Percentiles rank a stretch among this genome's conserved stretches.
phyloP scores from a whole-genome alignment of 2,888 invertebrate species.

The Drosophila antonietae region DNA sequence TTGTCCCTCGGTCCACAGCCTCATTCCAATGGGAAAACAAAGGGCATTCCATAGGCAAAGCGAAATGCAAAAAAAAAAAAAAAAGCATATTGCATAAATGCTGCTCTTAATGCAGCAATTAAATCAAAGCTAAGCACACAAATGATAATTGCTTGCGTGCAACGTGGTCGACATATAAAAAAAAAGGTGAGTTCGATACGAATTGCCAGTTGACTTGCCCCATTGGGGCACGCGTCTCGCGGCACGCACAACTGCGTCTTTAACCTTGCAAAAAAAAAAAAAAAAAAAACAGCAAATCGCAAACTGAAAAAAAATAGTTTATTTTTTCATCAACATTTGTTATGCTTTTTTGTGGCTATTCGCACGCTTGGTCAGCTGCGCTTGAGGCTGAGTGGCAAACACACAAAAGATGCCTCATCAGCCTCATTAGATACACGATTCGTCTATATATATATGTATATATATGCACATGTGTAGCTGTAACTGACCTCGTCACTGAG shows the following conservation, averaged over 20 bases:
- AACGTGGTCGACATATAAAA: slow-evolving; percentile 1
- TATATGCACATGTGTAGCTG: slow-evolving; percentile 15
- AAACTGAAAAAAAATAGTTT: slow-evolving; percentile 39
- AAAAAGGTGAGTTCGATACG: slow-evolving; percentile 10
- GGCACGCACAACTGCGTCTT: slow-evolving; percentile 38
- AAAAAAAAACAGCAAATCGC: slow-evolving; percentile 17
- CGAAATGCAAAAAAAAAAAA: background rate
- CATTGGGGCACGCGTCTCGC: slow-evolving; percentile 43
- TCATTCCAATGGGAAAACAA: slow-evolving; percentile 45
- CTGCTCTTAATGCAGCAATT: slow-evolving; percentile 36
- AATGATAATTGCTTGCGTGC: slow-evolving; percentile 45
- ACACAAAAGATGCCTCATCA: slow-evolving; percentile 50
- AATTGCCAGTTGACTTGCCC: slow-evolving; percentile 8
- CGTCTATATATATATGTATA: background rate
- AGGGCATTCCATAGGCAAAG: slow-evolving; percentile 27
- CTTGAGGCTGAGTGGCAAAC: slow-evolving; percentile 17
- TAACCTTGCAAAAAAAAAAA: slow-evolving; percentile 53
- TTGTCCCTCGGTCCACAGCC: slow-evolving; percentile 37
- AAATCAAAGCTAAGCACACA: slow-evolving; percentile 35
- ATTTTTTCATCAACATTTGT: slow-evolving; percentile 33
- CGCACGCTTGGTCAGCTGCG: slow-evolving; percentile 30
- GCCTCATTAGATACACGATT: slow-evolving; percentile 41
- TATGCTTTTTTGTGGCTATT: slow-evolving; percentile 20
- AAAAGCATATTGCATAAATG: slow-evolving; percentile 3
- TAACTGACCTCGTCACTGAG: slow-evolving; percentile 40